phyloP scores from a whole-genome alignment of 2,113 vertebrate species.

The Coptodon rendalli region DNA sequence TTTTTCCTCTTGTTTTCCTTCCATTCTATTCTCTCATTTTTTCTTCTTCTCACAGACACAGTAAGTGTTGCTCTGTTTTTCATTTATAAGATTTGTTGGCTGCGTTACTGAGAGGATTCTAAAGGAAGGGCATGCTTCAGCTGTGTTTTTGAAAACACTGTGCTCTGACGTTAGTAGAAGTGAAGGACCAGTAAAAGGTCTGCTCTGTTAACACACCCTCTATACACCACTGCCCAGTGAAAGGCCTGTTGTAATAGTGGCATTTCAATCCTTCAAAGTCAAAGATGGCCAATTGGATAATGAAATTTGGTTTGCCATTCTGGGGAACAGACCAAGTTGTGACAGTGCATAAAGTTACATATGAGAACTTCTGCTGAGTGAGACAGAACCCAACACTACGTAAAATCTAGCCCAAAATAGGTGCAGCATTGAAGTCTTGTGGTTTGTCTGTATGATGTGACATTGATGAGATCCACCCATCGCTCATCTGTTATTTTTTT shows the following conservation, averaged over 20 bases:
- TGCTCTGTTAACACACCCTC: constrained; percentile 42
- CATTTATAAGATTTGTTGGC: constrained; percentile 39
- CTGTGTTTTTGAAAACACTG: constrained; percentile 41
- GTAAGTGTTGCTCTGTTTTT: constrained; percentile 35
- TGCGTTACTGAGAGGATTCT: constrained; percentile 20
- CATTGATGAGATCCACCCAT: constrained; percentile 4
- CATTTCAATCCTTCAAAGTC: constrained; percentile 20
- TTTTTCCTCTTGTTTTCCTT: constrained; percentile 31
- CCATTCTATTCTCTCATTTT: background rate
- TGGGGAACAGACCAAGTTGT: constrained; percentile 13
- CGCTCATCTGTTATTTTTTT: constrained; percentile 9
- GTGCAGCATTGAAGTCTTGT: constrained; percentile 1
- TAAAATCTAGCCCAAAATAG: constrained; percentile 10
- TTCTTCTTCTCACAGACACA: background rate
- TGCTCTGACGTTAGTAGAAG: constrained; percentile 49
- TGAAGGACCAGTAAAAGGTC: constrained; percentile 45
- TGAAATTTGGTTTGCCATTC: constrained; percentile 26
- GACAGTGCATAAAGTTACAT: constrained; percentile 29
- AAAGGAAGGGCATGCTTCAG: constrained; percentile 40
- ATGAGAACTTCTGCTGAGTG: constrained; percentile 11
- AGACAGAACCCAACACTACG: background rate
- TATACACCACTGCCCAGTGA: background rate
- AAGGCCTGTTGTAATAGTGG: constrained; percentile 25
- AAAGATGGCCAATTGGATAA: constrained; percentile 27
- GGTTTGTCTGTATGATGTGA: constrained; percentile 1